phyloP scores from a whole-genome alignment of 1,140 invertebrate species.

The Drosophila lacteicornis region DNA sequence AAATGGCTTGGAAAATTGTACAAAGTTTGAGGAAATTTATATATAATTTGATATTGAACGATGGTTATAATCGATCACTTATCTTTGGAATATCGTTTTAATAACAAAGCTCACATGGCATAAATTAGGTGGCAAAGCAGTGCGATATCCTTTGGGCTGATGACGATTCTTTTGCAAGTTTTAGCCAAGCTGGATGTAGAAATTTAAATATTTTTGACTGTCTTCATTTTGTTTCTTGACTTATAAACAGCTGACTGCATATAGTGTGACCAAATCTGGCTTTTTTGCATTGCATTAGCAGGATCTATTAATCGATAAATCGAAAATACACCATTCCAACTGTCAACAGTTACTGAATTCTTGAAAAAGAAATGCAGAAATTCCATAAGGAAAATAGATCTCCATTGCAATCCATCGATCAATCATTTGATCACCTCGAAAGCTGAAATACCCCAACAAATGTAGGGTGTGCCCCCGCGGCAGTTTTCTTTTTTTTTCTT shows the following conservation, averaged over 20 bases:
- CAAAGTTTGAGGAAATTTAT: too few relatives aligned
- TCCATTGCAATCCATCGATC: not conserved
- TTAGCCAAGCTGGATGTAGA: not conserved
- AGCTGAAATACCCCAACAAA: not conserved
- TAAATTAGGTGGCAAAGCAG: not conserved
- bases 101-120: too few relatives aligned
- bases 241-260: not conserved
- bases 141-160: not conserved
- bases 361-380: too few relatives aligned
- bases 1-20: not conserved
- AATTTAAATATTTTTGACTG: not conserved
- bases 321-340: too few relatives aligned
- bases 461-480: conserved; percentile 18
- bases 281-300: too few relatives aligned
- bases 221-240: too few relatives aligned
- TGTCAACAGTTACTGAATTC: too few relatives aligned
- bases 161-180: too few relatives aligned
- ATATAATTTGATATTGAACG: not conserved
- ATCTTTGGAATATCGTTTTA: not conserved
- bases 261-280: too few relatives aligned
- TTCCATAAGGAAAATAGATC: too few relatives aligned
- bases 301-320: too few relatives aligned
- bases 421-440: not conserved
- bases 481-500: not conserved
- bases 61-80: too few relatives aligned